phyloP scores from a whole-genome alignment of 2,888 invertebrate species.

The Drosophila ustulata region DNA sequence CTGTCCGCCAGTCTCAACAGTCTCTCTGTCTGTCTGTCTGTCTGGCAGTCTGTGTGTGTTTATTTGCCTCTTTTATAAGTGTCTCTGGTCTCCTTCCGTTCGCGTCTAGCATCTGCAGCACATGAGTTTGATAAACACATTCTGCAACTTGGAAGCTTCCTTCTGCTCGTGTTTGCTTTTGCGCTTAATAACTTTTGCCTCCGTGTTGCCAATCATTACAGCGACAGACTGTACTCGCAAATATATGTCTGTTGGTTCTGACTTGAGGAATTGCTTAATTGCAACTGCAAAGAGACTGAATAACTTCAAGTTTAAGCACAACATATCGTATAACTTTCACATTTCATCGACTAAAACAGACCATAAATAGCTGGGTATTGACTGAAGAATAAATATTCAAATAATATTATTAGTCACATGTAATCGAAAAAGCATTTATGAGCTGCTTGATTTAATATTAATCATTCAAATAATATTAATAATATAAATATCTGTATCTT shows the following conservation, averaged over 20 bases:
- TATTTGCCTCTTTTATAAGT: conserved; percentile 48
- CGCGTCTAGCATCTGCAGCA: conserved; percentile 47
- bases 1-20: conserved; percentile 10
- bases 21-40: conserved; percentile 4
- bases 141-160: conserved; percentile 45
- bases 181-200: conserved; percentile 67
- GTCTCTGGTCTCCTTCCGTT: conserved; percentile 48
- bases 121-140: conserved; percentile 64
- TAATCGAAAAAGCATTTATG: too few species aligned
- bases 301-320: conserved; percentile 17
- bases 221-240: neutral
- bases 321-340: conserved; percentile 8
- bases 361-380: neutral
- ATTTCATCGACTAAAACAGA: neutral
- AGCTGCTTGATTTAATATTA: neutral
- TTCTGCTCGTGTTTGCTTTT: conserved; percentile 56
- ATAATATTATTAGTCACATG: neutral
- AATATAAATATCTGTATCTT: too few species aligned
- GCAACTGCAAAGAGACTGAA: conserved; percentile 22
- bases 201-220: conserved; percentile 39
- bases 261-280: conserved; percentile 32
- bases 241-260: neutral
- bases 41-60: conserved; percentile 21
- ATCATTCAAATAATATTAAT: too few species aligned
- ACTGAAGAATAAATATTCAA: neutral